A percentile compares a stretch with the other conserved stretches of the same genome.
Conservation (phyloP, 2,888 invertebrate species). For the Sminthurinus aureus region DNA sequence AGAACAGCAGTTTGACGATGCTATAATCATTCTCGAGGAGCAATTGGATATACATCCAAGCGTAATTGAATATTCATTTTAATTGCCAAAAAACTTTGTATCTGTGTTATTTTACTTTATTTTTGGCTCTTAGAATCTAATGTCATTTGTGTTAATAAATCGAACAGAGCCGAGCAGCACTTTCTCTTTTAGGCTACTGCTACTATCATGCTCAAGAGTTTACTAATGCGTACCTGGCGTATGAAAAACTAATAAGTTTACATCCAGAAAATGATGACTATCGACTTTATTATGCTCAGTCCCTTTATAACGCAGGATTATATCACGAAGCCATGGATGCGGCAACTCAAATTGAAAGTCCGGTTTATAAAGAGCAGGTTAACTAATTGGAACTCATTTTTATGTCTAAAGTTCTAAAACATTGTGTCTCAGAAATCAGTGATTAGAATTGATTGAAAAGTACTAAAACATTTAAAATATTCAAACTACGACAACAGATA, state of each 20-base stretch:
- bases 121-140: neutral
- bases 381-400: neutral
- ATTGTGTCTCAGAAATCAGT: neutral
- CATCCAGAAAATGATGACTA: slow-evolving; percentile 91
- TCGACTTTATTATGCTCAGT: slow-evolving; percentile 90
- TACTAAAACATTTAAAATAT: neutral
- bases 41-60: slow-evolving; percentile 80
- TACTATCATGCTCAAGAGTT: slow-evolving; percentile 95
- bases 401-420: neutral
- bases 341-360: slow-evolving; percentile 74
- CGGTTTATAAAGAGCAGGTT: slow-evolving; percentile 71
- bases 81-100: too few species aligned
- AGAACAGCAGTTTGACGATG: slow-evolving; percentile 88
- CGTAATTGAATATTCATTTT: slow-evolving; percentile 62
- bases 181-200: slow-evolving; percentile 94
- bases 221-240: slow-evolving; percentile 91
- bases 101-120: too few species aligned
- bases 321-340: slow-evolving; percentile 93
- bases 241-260: slow-evolving; percentile 87
- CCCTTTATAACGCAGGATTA: slow-evolving; percentile 92
- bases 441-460: neutral
- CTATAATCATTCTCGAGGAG: slow-evolving; percentile 83
- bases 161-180: slow-evolving; percentile 81
- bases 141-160: slow-evolving; percentile 33
- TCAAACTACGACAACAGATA: slow-evolving; percentile 63